phyloP scores from a whole-genome alignment of 2,113 vertebrate genomes.

The Mugil cephalus region DNA sequence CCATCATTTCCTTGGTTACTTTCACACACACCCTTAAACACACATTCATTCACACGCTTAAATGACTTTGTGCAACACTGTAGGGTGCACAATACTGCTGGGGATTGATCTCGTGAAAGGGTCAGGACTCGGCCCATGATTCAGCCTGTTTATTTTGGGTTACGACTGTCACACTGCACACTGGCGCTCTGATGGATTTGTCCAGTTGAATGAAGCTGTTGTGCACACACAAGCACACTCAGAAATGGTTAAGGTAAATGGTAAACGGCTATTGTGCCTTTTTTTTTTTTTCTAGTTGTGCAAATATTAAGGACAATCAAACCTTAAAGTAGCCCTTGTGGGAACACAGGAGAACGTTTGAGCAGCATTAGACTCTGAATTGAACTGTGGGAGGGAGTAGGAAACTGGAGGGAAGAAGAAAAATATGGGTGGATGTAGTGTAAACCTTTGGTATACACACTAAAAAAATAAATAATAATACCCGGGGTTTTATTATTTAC shows the following conservation, averaged over 20 bases:
- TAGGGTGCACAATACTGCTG: slow-evolving; percentile 19
- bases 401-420: slow-evolving; percentile 16
- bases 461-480: not conserved
- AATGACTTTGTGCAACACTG: slow-evolving; percentile 39
- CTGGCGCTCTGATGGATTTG: slow-evolving; percentile 87
- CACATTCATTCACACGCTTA: slow-evolving; percentile 40
- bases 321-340: slow-evolving; percentile 44
- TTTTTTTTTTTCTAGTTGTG: slow-evolving; percentile 62
- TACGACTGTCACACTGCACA: slow-evolving; percentile 77
- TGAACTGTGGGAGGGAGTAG: slow-evolving; percentile 49
- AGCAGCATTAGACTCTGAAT: slow-evolving; percentile 55
- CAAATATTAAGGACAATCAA: slow-evolving; percentile 43
- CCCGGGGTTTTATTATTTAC: not conserved
- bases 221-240: slow-evolving; percentile 22
- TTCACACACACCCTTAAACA: slow-evolving; percentile 54
- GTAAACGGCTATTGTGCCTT: slow-evolving; percentile 41
- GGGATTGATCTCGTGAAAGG: slow-evolving; percentile 47
- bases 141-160: slow-evolving; percentile 87
- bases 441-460: not conserved
- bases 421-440: slow-evolving; percentile 3
- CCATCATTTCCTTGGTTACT: slow-evolving; percentile 54
- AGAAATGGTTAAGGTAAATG: slow-evolving; percentile 46
- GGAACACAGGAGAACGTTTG: slow-evolving; percentile 44
- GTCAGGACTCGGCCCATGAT: slow-evolving; percentile 75
- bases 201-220: slow-evolving; percentile 76